Base-by-base conservation (phyloP, 2,113 vertebrate genomes). In the Acanthochromis polyacanthus region DNA sequence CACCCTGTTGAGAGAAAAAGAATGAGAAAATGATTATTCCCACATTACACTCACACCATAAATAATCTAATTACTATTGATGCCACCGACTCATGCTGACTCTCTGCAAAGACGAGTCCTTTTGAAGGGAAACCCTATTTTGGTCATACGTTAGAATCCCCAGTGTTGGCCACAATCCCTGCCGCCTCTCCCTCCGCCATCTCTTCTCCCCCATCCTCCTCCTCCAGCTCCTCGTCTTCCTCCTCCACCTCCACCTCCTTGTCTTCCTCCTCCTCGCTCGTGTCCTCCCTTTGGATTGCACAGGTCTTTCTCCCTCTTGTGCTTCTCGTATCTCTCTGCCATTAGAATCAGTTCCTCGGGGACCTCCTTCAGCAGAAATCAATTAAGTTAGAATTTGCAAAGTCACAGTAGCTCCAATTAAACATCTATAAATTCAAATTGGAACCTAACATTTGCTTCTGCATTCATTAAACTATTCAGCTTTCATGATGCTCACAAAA, bases 301-400 rank as follows among this genome's bases (percentile, higher is more conserved):
- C 60, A 89, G 22, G 65, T 93, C 93, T 50, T 86, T 96, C 84
- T 96, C 96, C 9, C 46, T 86, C 89, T 96, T 95, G 88, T 94
- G 93, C 51, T 95, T 94, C 56, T 96, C 95, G 7, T 96, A 99
- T 81, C 96, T 93, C 70, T 97, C 95, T 46, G 97, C 96, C 97
- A 99, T 99, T 11, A 91, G 85, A 45, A 96, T 69, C 74, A 99
- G 95, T 50, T 97, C 94, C 0, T 94, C 91, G 11, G 98, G 97
- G 68, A 99, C 93, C 0, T 92, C 95, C 97, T 99, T 73, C 65
- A 87, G 69, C 32, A 73, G 10, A 4, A 66, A 19, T 67, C 0
- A 36, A 4, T 28, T 74, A 28, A 28, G 32, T 36, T 36, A 36
- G 7, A 36, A 8, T 9, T 36, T 36, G 7, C 32, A 36, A 36